phyloP scores from a whole-genome alignment of 2,888 invertebrate genomes.

The Campoletis raptor region DNA sequence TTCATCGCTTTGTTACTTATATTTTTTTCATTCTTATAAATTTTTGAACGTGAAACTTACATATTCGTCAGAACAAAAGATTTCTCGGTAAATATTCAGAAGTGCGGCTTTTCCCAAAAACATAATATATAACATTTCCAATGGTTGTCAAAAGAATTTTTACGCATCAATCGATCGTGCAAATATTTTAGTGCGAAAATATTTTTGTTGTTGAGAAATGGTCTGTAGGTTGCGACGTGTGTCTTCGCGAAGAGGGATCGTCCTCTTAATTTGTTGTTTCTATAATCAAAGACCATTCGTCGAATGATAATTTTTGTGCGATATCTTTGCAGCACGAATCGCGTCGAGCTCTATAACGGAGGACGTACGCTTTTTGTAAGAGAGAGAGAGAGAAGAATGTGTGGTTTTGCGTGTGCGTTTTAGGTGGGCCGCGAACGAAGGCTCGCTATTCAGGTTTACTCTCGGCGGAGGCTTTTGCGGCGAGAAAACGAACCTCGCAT shows the following conservation, averaged over 20 bases:
- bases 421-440: constrained; percentile 70
- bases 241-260: background rate
- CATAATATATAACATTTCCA: no score
- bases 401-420: constrained; percentile 69
- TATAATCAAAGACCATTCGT: background rate
- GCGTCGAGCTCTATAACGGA: constrained; percentile 4
- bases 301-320: background rate
- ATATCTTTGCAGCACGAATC: constrained; percentile 5
- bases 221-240: background rate
- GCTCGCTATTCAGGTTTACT: constrained; percentile 70
- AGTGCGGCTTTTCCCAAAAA: no score
- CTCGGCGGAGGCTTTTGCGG: constrained; percentile 63
- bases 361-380: background rate
- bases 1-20: no score
- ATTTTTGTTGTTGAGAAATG: background rate
- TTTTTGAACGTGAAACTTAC: no score
- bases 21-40: no score
- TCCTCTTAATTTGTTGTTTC: background rate
- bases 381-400: constrained; percentile 13
- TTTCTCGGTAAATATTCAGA: no score
- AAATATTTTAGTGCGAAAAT: background rate
- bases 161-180: background rate
- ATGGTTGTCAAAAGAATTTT: background rate
- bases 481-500: constrained; percentile 55
- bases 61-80: no score